Evolutionary conservation across 2,797 vertebrate species (phyloP).

Genomic region (Threskiornis aethiopicus): DNA sequence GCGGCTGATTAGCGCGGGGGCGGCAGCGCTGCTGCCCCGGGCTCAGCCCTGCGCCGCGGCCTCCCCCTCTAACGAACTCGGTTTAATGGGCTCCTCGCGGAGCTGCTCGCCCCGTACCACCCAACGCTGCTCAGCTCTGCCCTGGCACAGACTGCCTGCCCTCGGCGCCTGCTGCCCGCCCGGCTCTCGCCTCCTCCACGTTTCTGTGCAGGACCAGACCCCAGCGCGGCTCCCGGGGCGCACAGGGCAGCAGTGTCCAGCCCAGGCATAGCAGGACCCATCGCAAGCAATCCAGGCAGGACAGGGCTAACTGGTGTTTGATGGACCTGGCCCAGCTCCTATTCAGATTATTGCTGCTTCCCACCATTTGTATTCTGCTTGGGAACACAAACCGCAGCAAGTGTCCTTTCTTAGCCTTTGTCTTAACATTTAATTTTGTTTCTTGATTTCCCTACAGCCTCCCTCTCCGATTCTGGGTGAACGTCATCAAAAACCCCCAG

Average conservation of each 20-base stretch:
- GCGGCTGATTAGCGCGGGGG: background rate
- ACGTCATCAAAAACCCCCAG: conserved; percentile 98
- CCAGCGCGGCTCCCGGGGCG: rapidly evolving
- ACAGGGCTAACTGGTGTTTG: background rate
- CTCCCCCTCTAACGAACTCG: rapidly evolving
- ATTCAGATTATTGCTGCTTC: background rate
- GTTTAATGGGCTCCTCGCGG: background rate
- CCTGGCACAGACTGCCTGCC: background rate
- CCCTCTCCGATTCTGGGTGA: conserved; percentile 97
- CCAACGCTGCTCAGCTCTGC: background rate
- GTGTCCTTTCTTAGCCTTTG: background rate
- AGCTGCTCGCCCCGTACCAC: background rate
- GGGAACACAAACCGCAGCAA: rapidly evolving
- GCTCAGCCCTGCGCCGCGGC: background rate
- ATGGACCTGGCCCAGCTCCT: background rate
- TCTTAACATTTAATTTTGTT: background rate
- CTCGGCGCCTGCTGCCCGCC: background rate
- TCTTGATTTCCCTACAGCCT: conserved; percentile 77
- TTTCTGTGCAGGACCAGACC: background rate
- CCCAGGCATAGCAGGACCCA: background rate
- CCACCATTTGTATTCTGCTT: rapidly evolving
- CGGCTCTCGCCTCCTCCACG: rapidly evolving
- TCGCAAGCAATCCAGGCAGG: background rate
- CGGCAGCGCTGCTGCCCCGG: background rate
- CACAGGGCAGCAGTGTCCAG: rapidly evolving